phyloP scores from a whole-genome alignment of 2,888 invertebrate genomes.

The Scaptomyza parva region DNA sequence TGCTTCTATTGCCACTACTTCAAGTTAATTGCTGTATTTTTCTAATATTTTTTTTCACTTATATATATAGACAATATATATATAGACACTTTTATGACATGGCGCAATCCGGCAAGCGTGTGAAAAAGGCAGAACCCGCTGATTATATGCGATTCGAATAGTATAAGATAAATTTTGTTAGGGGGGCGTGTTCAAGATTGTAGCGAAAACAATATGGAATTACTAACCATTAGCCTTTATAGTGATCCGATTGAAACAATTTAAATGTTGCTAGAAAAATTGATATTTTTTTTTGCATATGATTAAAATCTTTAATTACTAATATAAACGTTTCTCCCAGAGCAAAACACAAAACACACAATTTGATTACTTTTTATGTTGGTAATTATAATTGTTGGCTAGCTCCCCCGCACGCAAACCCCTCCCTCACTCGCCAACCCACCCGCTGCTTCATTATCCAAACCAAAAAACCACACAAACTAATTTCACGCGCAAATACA shows the following conservation, averaged over 20 bases:
- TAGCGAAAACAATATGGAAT: constrained; percentile 8
- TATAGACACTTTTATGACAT: constrained; percentile 37
- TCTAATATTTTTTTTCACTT: not conserved
- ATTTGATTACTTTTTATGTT: constrained; percentile 51
- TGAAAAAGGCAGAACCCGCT: constrained; percentile 46
- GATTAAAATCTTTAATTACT: constrained; percentile 14
- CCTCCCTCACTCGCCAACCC: not conserved
- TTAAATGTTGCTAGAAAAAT: constrained; percentile 2
- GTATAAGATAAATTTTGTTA: constrained; percentile 4
- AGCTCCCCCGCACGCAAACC: not conserved
- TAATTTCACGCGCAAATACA: constrained; percentile 65
- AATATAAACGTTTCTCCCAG: constrained; percentile 14
- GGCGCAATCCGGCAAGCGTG: constrained; percentile 50
- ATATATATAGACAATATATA: too few relatives aligned
- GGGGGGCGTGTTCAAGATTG: constrained; percentile 14
- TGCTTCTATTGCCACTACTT: constrained; percentile 28
- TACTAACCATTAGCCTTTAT: constrained; percentile 11
- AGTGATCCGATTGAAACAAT: constrained; percentile 13
- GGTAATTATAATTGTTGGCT: constrained; percentile 53
- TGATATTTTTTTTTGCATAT: not conserved
- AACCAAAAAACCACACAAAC: constrained; percentile 64
- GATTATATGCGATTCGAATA: constrained; percentile 20
- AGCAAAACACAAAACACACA: constrained; percentile 16
- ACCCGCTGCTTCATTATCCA: not conserved
- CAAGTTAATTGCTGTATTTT: constrained; percentile 39